Evolutionary conservation across 2,888 invertebrate species (phyloP).

Genomic region (Pollenia amentaria): DNA sequence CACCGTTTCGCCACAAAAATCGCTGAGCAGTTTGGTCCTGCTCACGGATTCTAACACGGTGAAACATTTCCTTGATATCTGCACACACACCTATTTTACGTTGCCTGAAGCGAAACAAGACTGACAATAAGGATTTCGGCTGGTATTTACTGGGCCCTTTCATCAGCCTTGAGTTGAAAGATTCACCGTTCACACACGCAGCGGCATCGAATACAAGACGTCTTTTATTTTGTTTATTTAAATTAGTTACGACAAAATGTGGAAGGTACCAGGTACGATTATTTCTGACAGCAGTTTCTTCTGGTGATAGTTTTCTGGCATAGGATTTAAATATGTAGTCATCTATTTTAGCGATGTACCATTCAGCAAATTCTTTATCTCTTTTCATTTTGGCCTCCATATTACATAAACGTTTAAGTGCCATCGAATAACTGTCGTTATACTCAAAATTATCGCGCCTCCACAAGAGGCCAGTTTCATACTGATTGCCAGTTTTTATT

Average conservation of each 20-base stretch:
- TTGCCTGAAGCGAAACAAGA: constrained; percentile 61
- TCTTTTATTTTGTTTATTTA: constrained; percentile 50
- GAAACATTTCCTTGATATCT: too few species aligned
- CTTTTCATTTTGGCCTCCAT: not conserved
- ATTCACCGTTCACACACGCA: constrained; percentile 41
- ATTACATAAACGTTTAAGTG: too few species aligned
- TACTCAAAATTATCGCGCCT: too few species aligned
- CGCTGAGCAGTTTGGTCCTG: too few species aligned
- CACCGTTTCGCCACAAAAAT: too few species aligned
- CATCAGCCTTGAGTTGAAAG: constrained; percentile 54
- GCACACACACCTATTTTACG: constrained; percentile 55
- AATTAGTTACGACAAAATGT: constrained; percentile 47
- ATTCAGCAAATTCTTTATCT: constrained; percentile 2
- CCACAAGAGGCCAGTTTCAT: constrained; percentile 28
- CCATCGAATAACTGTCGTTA: too few species aligned
- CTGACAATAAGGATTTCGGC: constrained; percentile 52
- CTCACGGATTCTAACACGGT: too few species aligned
- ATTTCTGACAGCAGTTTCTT: constrained; percentile 10
- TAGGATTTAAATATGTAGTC: not conserved
- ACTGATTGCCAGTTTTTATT: not conserved
- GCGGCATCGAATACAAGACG: constrained; percentile 65
- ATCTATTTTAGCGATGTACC: constrained; percentile 27
- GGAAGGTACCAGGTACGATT: constrained; percentile 33
- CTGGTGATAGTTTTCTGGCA: constrained; percentile 18
- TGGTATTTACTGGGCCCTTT: constrained; percentile 57